Conservation (phyloP, 2,797 vertebrate species). For the Podargus strigoides region DNA sequence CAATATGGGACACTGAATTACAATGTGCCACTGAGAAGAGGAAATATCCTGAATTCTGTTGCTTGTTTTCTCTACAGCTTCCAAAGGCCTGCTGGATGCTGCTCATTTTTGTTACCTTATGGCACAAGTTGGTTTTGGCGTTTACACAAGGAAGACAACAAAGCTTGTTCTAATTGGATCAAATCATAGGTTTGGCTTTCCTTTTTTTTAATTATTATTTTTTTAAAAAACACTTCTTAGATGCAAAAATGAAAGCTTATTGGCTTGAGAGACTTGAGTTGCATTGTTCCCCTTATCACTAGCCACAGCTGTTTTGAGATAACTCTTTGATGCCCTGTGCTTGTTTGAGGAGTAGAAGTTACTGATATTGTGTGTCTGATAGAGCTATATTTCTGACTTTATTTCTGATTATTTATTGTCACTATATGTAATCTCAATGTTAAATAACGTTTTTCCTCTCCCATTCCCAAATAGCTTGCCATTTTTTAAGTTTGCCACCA, state of each 20-base stretch:
- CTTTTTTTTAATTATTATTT: too few relatives aligned
- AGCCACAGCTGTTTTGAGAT: not conserved
- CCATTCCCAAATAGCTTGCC: constrained; percentile 73
- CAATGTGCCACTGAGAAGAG: not conserved
- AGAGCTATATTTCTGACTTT: not conserved
- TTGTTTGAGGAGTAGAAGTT: not conserved
- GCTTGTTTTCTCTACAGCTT: constrained; percentile 72
- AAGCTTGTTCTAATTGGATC: constrained; percentile 94
- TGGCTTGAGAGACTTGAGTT: not conserved
- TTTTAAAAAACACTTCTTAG: not conserved
- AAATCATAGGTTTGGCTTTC: constrained; percentile 86
- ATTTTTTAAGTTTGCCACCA: constrained; percentile 88
- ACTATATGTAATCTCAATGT: not conserved
- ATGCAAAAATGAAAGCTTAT: not conserved
- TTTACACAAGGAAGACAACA: constrained; percentile 91
- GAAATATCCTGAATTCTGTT: not conserved
- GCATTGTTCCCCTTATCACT: not conserved
- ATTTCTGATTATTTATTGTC: not conserved
- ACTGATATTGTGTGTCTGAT: not conserved
- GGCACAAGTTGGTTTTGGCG: constrained; percentile 91
- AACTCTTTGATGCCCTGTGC: not conserved
- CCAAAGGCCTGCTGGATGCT: constrained; percentile 90
- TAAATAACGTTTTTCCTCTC: not conserved
- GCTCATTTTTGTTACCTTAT: constrained; percentile 98
- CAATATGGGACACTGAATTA: not conserved